These are phyloP conservation scores for Tupaia chinensis DNA, from an alignment of 2,113 vertebrate species.

Conservation along the genomic window DNA sequence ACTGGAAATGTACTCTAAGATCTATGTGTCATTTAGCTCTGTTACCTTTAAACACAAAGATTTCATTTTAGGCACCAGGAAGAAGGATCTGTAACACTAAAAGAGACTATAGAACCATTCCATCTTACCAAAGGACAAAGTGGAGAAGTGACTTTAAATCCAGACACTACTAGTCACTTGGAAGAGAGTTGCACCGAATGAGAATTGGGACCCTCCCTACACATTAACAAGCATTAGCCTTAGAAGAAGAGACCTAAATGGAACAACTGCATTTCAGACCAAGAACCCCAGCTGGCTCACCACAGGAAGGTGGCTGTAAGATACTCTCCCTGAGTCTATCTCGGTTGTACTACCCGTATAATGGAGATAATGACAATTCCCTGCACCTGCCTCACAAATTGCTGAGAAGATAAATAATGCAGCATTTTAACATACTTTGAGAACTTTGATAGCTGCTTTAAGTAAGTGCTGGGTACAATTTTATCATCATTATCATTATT, in stretches of 20 bases:
- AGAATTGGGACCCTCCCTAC: neutral
- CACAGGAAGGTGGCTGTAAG: neutral
- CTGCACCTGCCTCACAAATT: neutral
- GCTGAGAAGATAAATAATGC: neutral
- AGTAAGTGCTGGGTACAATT: neutral
- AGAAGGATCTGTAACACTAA: neutral
- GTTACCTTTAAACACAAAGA: constrained; percentile 11
- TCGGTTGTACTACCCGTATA: neutral
- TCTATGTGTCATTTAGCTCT: neutral
- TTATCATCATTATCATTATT: neutral
- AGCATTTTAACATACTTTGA: neutral
- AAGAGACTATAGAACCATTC: neutral
- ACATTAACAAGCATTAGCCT: no score
- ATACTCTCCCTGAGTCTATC: neutral
- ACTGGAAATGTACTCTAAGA: constrained; percentile 4
- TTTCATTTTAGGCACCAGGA: neutral
- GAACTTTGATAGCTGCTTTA: neutral
- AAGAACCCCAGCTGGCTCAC: neutral
- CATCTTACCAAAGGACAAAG: neutral
- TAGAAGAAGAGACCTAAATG: neutral
- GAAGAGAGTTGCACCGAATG: neutral
- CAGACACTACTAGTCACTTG: neutral
- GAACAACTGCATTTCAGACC: neutral
- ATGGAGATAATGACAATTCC: neutral
- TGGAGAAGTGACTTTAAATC: neutral